A percentile compares a stretch with the other conserved stretches of the same genome.
phyloP scores from a whole-genome alignment of 2,113 vertebrate genomes.

The Kryptolebias marmoratus region DNA sequence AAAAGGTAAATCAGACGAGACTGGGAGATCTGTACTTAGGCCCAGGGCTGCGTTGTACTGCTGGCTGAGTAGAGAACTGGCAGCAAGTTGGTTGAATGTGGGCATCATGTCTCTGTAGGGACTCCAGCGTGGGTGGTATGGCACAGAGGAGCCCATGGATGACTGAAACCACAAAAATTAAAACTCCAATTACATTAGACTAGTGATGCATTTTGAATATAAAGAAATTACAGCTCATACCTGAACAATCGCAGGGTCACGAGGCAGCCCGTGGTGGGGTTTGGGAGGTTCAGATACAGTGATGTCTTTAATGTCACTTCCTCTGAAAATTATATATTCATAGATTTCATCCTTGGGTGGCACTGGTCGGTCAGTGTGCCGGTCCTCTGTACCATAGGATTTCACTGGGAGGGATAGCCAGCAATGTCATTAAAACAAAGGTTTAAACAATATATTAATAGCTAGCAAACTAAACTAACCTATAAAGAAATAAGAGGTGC shows the following conservation, averaged over 20 bases:
- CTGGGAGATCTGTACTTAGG: conserved; percentile 79
- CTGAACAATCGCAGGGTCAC: conserved; percentile 98
- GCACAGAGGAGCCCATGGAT: conserved; percentile 86
- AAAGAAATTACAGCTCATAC: conserved; percentile 61
- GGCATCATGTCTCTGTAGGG: conserved; percentile 90
- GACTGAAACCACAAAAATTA: conserved; percentile 80
- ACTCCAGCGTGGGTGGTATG: conserved; percentile 91
- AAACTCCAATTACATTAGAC: background rate
- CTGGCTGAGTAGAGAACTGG: conserved; percentile 92
- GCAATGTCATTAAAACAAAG: background rate
- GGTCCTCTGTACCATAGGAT: conserved; percentile 94
- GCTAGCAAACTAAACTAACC: too few relatives aligned
- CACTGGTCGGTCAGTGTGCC: conserved; percentile 91
- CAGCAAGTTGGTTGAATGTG: conserved; percentile 91
- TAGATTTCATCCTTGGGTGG: conserved; percentile 94
- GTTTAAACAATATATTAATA: background rate
- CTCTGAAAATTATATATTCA: conserved; percentile 97
- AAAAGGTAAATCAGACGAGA: background rate
- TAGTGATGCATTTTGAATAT: background rate
- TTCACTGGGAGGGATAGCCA: conserved; percentile 79
- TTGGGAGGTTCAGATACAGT: conserved; percentile 96
- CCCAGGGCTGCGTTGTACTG: conserved; percentile 92
- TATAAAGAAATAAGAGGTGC: too few relatives aligned
- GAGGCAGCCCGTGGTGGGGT: conserved; percentile 89
- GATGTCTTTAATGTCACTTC: conserved; percentile 98